A percentile compares a stretch with the other conserved stretches of the same genome.
These are phyloP conservation scores for Choristoneura fumiferana DNA, from an alignment of 1,140 invertebrate genomes.

Conservation along the genomic window DNA sequence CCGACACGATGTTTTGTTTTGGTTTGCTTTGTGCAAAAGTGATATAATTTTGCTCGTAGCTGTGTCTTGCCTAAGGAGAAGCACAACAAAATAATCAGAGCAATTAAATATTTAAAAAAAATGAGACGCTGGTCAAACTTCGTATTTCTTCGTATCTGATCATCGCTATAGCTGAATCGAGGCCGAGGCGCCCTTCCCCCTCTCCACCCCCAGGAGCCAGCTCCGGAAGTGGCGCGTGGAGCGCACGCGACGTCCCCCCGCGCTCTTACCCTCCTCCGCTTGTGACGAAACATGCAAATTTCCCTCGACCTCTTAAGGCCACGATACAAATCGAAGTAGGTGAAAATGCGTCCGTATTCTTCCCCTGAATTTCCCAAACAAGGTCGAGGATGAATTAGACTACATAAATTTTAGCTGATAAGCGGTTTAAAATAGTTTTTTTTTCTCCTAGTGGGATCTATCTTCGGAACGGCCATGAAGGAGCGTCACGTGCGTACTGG, in stretches of 20 bases:
- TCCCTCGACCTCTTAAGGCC: slow-evolving; percentile 52
- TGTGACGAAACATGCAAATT: slow-evolving; percentile 77
- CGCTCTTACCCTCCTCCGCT: slow-evolving; percentile 21
- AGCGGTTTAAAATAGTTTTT: slow-evolving; percentile 1
- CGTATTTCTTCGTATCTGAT: slow-evolving; percentile 53
- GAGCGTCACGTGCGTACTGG: too few species aligned
- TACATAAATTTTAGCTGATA: slow-evolving; percentile 7
- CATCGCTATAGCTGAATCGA: slow-evolving; percentile 51
- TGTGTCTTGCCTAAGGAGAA: too few species aligned
- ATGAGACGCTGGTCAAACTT: slow-evolving; percentile 36
- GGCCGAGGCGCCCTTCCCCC: slow-evolving; percentile 38
- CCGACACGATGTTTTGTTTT: too few species aligned
- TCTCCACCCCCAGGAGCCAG: neutral
- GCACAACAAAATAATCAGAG: too few species aligned
- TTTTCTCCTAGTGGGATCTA: neutral
- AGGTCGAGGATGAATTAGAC: slow-evolving; percentile 27
- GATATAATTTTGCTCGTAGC: too few species aligned
- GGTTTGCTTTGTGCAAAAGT: too few species aligned
- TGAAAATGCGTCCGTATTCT: slow-evolving; percentile 41
- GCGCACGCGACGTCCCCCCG: slow-evolving; percentile 47
- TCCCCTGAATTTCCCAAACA: slow-evolving; percentile 33
- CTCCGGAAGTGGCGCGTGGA: slow-evolving; percentile 57
- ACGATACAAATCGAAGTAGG: slow-evolving; percentile 42
- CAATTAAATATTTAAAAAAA: neutral
- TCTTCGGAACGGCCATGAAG: too few species aligned